A percentile compares a stretch with the other conserved stretches of the same genome.
Conservation (phyloP, 2,888 invertebrate species). For the Himalopsyche anomala region DNA sequence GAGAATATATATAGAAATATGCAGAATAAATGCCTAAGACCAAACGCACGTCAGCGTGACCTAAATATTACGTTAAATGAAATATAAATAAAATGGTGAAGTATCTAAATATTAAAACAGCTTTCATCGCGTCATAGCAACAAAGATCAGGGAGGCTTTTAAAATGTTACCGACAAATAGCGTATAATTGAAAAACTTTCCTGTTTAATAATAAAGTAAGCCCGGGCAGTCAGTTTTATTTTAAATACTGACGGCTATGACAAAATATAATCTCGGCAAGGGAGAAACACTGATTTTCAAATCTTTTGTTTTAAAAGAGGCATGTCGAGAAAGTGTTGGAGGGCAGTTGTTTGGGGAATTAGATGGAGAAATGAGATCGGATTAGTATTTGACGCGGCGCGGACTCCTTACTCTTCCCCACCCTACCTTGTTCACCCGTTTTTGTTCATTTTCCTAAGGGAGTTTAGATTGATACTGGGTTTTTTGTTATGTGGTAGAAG, state of each 20-base stretch:
- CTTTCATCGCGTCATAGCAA: not conserved
- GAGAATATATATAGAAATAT: too few species aligned
- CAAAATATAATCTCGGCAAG: conserved; percentile 24
- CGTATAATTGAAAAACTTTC: conserved; percentile 43
- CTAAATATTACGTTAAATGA: too few species aligned
- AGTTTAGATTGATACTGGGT: conserved; percentile 38
- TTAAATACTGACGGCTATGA: conserved; percentile 24
- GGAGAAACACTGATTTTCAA: conserved; percentile 22
- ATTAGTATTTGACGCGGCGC: conserved; percentile 56
- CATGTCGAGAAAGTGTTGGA: conserved; percentile 39
- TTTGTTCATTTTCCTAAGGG: conserved; percentile 32
- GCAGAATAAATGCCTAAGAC: too few species aligned
- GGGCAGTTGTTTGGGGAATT: conserved; percentile 45
- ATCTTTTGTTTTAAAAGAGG: conserved; percentile 43
- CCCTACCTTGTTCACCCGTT: not conserved
- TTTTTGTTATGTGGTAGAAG: conserved; percentile 32
- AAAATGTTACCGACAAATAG: conserved; percentile 38
- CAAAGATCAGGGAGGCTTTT: conserved; percentile 34
- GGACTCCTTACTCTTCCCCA: not conserved
- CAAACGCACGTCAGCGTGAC: too few species aligned
- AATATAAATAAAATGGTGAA: too few species aligned
- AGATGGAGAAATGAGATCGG: conserved; percentile 54
- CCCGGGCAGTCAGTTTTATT: conserved; percentile 14
- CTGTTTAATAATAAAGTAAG: conserved; percentile 22
- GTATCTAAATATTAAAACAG: not conserved